Evolutionary conservation across 92 coral and sea anemone species (phyloP).

Genomic region (Plumapathes pennacea): DNA sequence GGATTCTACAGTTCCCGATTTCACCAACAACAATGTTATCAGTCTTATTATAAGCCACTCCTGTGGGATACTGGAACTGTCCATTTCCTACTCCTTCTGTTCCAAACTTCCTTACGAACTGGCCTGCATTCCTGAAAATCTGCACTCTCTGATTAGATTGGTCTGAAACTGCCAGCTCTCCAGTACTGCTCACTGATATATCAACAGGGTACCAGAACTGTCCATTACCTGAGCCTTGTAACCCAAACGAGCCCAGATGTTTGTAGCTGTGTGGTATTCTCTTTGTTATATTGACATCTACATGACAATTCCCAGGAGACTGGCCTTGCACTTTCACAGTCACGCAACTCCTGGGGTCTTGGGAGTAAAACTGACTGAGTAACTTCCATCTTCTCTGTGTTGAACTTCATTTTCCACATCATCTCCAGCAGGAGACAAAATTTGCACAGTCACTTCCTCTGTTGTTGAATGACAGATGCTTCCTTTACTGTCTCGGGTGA

Average conservation of each 20-base stretch:
- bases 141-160: constrained; percentile 38
- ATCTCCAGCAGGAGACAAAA: constrained; percentile 29
- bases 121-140: constrained; percentile 36
- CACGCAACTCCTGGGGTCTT: constrained; percentile 38
- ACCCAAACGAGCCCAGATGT: constrained; percentile 24
- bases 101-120: constrained; percentile 13
- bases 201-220: constrained; percentile 51
- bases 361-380: constrained; percentile 46
- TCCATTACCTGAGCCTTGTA: constrained; percentile 15
- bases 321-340: constrained; percentile 44
- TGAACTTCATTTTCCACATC: constrained; percentile 17
- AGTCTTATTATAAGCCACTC: constrained; percentile 37
- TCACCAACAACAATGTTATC: constrained; percentile 50
- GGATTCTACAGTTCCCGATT: constrained; percentile 41
- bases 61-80: constrained; percentile 19
- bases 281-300: constrained; percentile 34
- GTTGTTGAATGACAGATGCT: constrained; percentile 33
- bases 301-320: constrained; percentile 33
- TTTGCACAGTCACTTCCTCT: constrained; percentile 17
- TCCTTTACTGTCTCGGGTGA: constrained; percentile 54
- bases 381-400: constrained; percentile 49
- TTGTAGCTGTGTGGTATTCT: too few species aligned
- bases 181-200: constrained; percentile 21
- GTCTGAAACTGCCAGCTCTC: constrained; percentile 53
- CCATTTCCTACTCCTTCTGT: not conserved